Evolutionary conservation across 92 coral and sea anemone species (phyloP).

Genomic region (Umimayanthus chanpuru): DNA sequence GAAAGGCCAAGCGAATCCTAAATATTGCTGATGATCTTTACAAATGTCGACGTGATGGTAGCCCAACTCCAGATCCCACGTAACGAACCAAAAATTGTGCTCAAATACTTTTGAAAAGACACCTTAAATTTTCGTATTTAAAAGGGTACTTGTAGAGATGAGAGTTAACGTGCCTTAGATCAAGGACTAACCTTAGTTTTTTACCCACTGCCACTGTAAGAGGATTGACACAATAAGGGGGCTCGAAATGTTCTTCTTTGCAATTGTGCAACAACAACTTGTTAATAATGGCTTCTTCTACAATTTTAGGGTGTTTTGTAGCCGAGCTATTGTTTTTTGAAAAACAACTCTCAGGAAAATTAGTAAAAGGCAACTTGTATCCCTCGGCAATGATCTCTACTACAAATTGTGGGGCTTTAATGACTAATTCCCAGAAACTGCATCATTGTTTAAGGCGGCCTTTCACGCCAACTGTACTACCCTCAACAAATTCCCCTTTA

Average conservation of each 20-base stretch:
- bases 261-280: slow-evolving; percentile 46
- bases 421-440: slow-evolving; percentile 26
- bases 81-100: slow-evolving; percentile 42
- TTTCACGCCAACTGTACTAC: slow-evolving; percentile 15
- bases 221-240: slow-evolving; percentile 50
- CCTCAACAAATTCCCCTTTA: slow-evolving; percentile 27
- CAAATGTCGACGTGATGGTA: slow-evolving; percentile 57
- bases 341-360: slow-evolving; percentile 44
- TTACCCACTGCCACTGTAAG: slow-evolving; percentile 48
- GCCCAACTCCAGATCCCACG: slow-evolving; percentile 55
- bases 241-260: slow-evolving; percentile 5
- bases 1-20: slow-evolving; percentile 35
- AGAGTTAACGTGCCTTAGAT: slow-evolving; percentile 45
- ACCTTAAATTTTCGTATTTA: slow-evolving; percentile 38
- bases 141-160: slow-evolving; percentile 2
- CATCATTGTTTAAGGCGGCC: slow-evolving; percentile 33
- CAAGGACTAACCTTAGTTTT: slow-evolving; percentile 46
- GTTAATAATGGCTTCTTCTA: slow-evolving; percentile 49
- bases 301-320: slow-evolving; percentile 42
- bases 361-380: slow-evolving; percentile 49
- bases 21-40: slow-evolving; percentile 12
- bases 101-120: slow-evolving; percentile 37
- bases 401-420: slow-evolving; percentile 17
- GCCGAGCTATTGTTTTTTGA: slow-evolving; percentile 45
- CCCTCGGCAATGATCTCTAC: slow-evolving; percentile 43